Base-by-base conservation (phyloP, 1,140 invertebrate species). In the Drosophila suzukii region DNA sequence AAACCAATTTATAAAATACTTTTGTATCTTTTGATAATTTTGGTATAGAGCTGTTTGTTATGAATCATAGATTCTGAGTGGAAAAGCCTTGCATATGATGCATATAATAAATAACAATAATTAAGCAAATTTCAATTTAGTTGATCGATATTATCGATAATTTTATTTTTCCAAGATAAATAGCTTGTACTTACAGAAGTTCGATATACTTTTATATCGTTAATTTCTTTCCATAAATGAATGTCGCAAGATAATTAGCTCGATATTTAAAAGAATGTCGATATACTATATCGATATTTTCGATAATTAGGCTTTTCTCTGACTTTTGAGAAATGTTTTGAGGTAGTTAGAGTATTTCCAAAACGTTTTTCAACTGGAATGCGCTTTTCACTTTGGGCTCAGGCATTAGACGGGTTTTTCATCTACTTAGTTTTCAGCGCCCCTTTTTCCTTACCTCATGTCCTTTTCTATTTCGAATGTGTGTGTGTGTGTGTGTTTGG, bases 391-490 rank as follows among this genome's bases (percentile, higher is more conserved):
- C 38, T 63, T 67, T 34, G 27, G 47, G 24, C 41, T 13, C 51
- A 11, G 53, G 67, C 67, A 32, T 56, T 70, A 56, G 63, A 71
- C 67, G 41, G 43, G 43, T 34, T 39, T 58, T 67, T 71, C 57
- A 68, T 77, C 59, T 78, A 63, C 63, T 85, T 84, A 53, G 77
- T 39, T 79, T 66, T 79, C 76, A 63, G 65, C 59, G 70, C 49
- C 67, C 58, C 60, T 47, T 5, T 17, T 20, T 27, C 10, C 24
- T 56, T 50, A 13, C 39, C 27, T 11, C 38, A 13, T 17, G 13
- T 38, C 20, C 34, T 30, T 30, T n/a, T 53, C 24, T 12, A 13
- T 12, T 36, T 20, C 30, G 11, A n/a, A 12, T 34, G 32, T 34
- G 27, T 49, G 32, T 39, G 20, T 47, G 38, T 49, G 44, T 17